These are phyloP conservation scores for Mylabris phalerata DNA, from an alignment of 1,140 invertebrate species.

Conservation along the genomic window DNA sequence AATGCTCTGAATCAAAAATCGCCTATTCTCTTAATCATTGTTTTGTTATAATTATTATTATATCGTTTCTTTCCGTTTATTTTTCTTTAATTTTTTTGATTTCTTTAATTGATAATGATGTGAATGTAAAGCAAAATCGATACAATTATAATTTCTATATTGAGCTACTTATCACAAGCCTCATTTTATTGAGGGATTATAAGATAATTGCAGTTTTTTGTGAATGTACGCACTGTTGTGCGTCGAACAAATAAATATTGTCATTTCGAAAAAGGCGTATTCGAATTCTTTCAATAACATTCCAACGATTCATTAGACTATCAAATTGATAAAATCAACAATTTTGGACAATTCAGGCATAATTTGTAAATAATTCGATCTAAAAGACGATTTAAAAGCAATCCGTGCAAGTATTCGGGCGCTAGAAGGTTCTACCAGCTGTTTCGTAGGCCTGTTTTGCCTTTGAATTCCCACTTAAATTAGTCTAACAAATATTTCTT, in stretches of 20 bases:
- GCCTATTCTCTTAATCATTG: not conserved
- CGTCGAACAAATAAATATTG: constrained; percentile 31
- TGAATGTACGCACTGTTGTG: constrained; percentile 32
- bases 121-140: constrained; percentile 25
- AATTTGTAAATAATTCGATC: too few species aligned
- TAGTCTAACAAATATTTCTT: too few species aligned
- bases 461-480: too few species aligned
- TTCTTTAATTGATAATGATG: constrained; percentile 21
- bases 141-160: constrained; percentile 34
- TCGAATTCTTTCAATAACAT: not conserved
- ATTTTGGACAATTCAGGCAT: too few species aligned
- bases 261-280: constrained; percentile 25
- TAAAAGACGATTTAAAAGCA: too few species aligned
- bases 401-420: too few species aligned
- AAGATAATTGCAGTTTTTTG: constrained; percentile 28
- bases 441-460: too few species aligned
- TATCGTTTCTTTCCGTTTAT: not conserved
- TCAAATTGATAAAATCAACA: not conserved
- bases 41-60: not conserved
- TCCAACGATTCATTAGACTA: not conserved
- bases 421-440: too few species aligned
- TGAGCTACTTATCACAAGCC: constrained; percentile 26
- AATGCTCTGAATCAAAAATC: constrained; percentile 13
- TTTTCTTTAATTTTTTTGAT: constrained; percentile 13
- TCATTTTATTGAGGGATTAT: constrained; percentile 29